These are phyloP conservation scores for Vultur gryphus DNA, from an alignment of 2,797 vertebrate genomes.

Conservation along the genomic window DNA sequence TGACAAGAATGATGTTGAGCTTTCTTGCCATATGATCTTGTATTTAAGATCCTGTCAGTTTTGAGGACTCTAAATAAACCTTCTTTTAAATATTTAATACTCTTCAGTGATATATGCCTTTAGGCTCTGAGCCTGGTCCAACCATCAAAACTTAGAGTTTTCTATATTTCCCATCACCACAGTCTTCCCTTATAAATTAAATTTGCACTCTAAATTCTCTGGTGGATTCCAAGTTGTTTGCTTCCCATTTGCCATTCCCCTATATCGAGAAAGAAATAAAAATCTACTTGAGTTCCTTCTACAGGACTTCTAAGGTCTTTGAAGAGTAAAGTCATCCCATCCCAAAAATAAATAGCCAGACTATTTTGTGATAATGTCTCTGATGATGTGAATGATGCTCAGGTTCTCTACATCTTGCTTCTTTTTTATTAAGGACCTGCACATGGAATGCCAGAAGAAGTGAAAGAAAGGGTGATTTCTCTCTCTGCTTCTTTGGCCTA, in stretches of 20 bases:
- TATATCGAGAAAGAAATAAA: not conserved
- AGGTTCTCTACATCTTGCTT: not conserved
- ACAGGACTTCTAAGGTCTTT: not conserved
- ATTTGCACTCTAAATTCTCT: constrained; percentile 17
- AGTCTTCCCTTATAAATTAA: constrained; percentile 25
- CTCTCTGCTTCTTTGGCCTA: not conserved
- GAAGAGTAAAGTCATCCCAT: not conserved
- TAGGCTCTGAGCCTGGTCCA: constrained; percentile 55
- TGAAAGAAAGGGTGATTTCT: not conserved
- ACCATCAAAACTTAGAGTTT: constrained; percentile 38
- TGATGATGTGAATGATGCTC: not conserved
- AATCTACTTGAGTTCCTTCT: not conserved
- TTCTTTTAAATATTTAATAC: constrained; percentile 76
- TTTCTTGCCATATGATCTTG: constrained; percentile 72
- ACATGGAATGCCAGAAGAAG: not conserved
- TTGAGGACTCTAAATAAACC: constrained; percentile 75
- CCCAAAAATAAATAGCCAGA: not conserved
- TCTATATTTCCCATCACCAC: not conserved
- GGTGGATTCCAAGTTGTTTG: constrained; percentile 15
- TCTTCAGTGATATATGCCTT: constrained; percentile 60
- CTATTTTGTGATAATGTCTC: not conserved
- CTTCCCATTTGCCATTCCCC: not conserved
- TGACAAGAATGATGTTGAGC: constrained; percentile 73
- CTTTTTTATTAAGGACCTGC: not conserved
- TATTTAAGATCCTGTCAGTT: constrained; percentile 76